Conservation (phyloP, 2,797 vertebrate species). For the Danio albolineatus region DNA sequence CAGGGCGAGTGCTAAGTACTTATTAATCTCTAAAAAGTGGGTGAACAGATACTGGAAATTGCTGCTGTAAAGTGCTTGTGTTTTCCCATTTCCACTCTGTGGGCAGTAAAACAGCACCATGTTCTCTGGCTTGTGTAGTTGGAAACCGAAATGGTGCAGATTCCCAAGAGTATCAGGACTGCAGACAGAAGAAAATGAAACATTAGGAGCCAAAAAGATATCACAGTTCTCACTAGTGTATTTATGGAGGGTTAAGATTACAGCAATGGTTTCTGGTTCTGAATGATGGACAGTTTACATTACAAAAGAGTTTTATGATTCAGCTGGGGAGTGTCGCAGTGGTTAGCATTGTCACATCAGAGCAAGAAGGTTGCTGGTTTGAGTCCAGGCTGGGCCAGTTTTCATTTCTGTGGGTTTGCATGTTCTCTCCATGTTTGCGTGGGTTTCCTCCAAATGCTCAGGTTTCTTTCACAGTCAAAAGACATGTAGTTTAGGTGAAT, state of each 20-base stretch:
- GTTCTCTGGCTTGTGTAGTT: conserved; percentile 3
- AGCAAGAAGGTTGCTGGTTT: too few relatives aligned
- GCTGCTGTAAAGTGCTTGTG: not conserved
- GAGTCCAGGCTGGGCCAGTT: too few relatives aligned
- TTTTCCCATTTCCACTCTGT: conserved; percentile 20
- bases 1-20: conserved; percentile 17
- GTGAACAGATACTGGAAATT: not conserved
- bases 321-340: too few relatives aligned
- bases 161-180: not conserved
- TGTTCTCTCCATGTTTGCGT: too few relatives aligned
- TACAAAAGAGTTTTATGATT: not conserved
- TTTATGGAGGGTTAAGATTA: not conserved
- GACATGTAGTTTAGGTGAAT: too few relatives aligned
- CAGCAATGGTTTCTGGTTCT: not conserved
- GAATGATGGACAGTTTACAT: not conserved
- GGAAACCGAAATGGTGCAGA: not conserved
- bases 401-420: too few relatives aligned
- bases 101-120: conserved; percentile 10
- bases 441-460: too few relatives aligned
- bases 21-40: conserved; percentile 47
- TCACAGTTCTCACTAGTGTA: not conserved
- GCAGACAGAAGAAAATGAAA: not conserved
- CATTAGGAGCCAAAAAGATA: not conserved
- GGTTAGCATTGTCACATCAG: too few relatives aligned
- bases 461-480: too few relatives aligned